Percentiles rank a stretch among this genome's conserved stretches.
Evolutionary conservation across 2,797 vertebrate species (phyloP).

Genomic region (Sandelia bainsii): DNA sequence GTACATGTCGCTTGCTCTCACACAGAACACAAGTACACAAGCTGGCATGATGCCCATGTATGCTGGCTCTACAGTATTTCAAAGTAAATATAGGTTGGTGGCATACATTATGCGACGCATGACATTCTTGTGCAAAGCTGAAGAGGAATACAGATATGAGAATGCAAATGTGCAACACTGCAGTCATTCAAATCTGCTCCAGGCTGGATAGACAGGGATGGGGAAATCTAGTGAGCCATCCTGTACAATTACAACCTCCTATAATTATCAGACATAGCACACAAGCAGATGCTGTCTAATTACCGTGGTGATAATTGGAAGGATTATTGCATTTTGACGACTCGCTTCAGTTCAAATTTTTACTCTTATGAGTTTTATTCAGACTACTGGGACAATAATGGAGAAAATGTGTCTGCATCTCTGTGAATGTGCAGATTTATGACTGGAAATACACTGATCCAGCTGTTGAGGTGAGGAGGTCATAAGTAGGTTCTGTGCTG

Average conservation of each 20-base stretch:
- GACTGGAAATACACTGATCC: conserved; percentile 28
- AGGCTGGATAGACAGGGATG: conserved; percentile 28
- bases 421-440: not conserved
- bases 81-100: conserved; percentile 49
- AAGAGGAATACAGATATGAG: conserved; percentile 38
- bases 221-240: conserved; percentile 27
- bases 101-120: conserved; percentile 49
- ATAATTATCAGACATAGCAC: conserved; percentile 58
- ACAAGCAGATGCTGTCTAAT: conserved; percentile 72
- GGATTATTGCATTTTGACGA: conserved; percentile 69
- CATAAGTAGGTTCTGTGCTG: conserved; percentile 14
- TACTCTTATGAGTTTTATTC: conserved; percentile 12
- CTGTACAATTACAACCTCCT: conserved; percentile 62
- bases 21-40: not conserved
- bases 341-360: conserved; percentile 39
- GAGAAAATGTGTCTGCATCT: conserved; percentile 3
- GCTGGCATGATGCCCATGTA: conserved; percentile 18
- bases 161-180: conserved; percentile 56
- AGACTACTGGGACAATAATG: conserved; percentile 18
- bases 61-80: conserved; percentile 26
- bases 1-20: conserved; percentile 27
- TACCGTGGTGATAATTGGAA: conserved; percentile 62
- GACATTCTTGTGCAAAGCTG: conserved; percentile 43
- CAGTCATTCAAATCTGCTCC: conserved; percentile 49
- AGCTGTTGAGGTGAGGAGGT: conserved; percentile 63